Percentiles rank a stretch among this genome's conserved stretches.
phyloP scores from a whole-genome alignment of 2,888 invertebrate species.

The Eumacrocentrus americanus region DNA sequence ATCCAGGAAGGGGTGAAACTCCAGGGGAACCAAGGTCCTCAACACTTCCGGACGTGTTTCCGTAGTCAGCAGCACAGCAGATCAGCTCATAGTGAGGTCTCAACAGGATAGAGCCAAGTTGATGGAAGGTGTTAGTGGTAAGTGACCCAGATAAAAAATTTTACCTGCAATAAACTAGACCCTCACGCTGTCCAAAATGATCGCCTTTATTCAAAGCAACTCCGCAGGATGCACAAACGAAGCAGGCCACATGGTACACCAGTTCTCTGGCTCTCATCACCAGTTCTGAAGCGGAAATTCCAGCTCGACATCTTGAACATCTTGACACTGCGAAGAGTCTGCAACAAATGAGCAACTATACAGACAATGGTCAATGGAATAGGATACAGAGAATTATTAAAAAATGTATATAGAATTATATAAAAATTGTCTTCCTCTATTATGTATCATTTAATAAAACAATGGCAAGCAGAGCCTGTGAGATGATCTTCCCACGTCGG shows the following conservation, averaged over 20 bases:
- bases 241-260: constrained; percentile 89
- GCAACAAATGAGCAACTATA: no score
- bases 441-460: no score
- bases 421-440: no score
- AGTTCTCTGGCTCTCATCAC: constrained; percentile 89
- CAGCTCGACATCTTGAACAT: constrained; percentile 84
- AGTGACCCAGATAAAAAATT: no score
- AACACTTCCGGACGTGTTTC: constrained; percentile 69
- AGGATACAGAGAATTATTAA: no score
- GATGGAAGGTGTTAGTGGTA: no score
- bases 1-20: constrained; percentile 69
- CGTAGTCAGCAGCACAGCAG: constrained; percentile 63
- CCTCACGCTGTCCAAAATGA: constrained; percentile 87
- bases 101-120: constrained; percentile 10
- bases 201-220: constrained; percentile 85
- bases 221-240: constrained; percentile 86
- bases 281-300: constrained; percentile 85
- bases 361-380: not conserved
- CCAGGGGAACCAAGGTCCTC: constrained; percentile 66
- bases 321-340: constrained; percentile 86
- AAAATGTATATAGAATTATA: no score
- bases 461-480: no score
- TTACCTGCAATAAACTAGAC: constrained; percentile 74
- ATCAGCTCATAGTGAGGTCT: constrained; percentile 75
- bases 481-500: no score